phyloP scores from a whole-genome alignment of 2,797 vertebrate species.

The Sebastes trivittatus region DNA sequence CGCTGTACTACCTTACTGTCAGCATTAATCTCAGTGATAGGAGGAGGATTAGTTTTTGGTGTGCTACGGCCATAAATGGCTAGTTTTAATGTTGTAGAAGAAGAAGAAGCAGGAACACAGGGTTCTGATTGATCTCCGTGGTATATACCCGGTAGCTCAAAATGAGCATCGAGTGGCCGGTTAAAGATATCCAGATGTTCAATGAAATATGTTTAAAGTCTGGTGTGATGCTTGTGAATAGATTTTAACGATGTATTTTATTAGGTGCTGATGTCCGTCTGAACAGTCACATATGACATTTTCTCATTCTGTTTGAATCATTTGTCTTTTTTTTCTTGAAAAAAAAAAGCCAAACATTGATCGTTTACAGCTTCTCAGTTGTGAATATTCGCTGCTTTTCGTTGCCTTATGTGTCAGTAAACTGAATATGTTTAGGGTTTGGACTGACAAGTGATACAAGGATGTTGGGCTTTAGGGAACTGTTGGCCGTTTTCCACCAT shows the following conservation, averaged over 20 bases:
- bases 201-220: background rate
- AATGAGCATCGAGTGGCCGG: background rate
- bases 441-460: background rate
- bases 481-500: background rate
- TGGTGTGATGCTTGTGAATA: background rate
- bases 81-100: background rate
- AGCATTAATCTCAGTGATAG: constrained; percentile 2
- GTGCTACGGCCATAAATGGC: background rate
- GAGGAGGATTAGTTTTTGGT: constrained; percentile 6
- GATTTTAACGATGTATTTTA: background rate
- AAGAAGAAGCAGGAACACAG: background rate
- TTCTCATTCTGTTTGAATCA: background rate
- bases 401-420: background rate
- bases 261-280: background rate
- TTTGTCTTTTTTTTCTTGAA: background rate
- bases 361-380: background rate
- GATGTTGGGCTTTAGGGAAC: background rate
- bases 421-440: background rate
- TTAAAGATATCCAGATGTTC: background rate
- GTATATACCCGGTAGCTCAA: rapidly evolving
- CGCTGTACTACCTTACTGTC: background rate
- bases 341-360: background rate
- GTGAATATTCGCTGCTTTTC: background rate
- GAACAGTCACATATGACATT: background rate
- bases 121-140: background rate